Base-by-base conservation (phyloP, 2,113 vertebrate genomes). In the Nipponia nippon region DNA sequence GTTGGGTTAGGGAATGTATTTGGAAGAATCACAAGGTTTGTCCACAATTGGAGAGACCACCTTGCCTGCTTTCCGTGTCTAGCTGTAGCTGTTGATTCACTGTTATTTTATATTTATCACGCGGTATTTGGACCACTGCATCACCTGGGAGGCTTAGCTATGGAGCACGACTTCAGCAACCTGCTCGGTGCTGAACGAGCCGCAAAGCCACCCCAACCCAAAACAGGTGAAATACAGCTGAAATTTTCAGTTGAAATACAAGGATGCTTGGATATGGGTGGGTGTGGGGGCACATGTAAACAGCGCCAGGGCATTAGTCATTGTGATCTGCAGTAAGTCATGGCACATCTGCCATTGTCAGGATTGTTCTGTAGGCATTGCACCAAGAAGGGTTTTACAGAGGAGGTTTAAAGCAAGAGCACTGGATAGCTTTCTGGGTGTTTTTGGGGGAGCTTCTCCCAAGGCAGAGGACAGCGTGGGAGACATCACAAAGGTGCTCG, bases 221-320 rank as follows among this genome's bases (percentile, higher is more conserved):
- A 86, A 94, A 40, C 0, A 77, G 20, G 59, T 32, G 69, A 58
- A 80, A 67, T 9, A 30, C 4, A 59, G 79, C 70, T 76, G 50
- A 71, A 22, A 65, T 67, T 76, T 56, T 87, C 73, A 52, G 44
- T 29, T 76, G 72, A 79, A 89, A 1, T 2, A 14, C 27, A 8
- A 13, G 49, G 78, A 25, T 49, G 70, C 47, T 7, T 29, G 53
- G 66, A 10, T 11, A 13, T 5, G 10, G 85, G 88, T 3, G 67
- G 62, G 46, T 1, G 65, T 47, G 78, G 93, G 95, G 82, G 89
- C 87, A 71, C 44, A 2, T 17, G 56, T n/a, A 56, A 93, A 49
- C 91, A 58, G 73, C 40, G 13, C 27, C 13, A 59, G 91, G 89
- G 36, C 90, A 6, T 97, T 94, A 94, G 72, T 94, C 89, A 93